Evolutionary conservation across 2,888 invertebrate genomes (phyloP).

Genomic region (Drosophila macrospina): DNA sequence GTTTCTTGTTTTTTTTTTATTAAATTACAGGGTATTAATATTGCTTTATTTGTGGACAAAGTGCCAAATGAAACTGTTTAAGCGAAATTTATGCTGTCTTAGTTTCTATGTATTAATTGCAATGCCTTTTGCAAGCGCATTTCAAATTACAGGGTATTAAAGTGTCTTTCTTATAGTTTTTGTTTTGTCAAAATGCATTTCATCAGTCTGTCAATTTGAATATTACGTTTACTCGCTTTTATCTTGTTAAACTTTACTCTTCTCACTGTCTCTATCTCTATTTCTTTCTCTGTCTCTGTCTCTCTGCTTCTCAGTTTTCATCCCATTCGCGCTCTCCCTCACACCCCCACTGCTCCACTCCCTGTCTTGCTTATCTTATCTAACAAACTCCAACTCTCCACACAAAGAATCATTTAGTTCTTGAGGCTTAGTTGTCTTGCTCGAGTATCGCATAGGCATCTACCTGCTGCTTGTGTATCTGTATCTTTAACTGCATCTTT

Average conservation of each 20-base stretch:
- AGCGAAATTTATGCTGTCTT: no score
- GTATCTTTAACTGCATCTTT: neutral
- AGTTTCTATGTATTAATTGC: no score
- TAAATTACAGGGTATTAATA: no score
- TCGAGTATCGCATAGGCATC: neutral
- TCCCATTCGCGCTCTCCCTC: neutral
- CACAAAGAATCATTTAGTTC: constrained; percentile 14
- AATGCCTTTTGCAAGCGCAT: neutral
- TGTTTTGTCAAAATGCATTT: constrained; percentile 6
- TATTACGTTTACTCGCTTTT: constrained; percentile 1
- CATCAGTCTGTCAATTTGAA: constrained; percentile 12
- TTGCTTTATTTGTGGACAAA: no score
- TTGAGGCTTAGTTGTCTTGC: constrained; percentile 9
- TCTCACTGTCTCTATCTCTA: no score
- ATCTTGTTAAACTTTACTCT: neutral
- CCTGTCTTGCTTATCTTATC: neutral
- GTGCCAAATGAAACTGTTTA: no score
- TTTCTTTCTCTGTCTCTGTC: neutral
- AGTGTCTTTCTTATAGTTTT: no score
- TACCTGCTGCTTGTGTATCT: neutral
- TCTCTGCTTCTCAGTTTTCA: neutral
- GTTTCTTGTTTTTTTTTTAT: no score
- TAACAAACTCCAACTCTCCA: no score
- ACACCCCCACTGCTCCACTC: no score
- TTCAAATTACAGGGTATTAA: neutral